Base-by-base conservation (phyloP, 2,888 invertebrate genomes). In the Cantharis flavilabris region DNA sequence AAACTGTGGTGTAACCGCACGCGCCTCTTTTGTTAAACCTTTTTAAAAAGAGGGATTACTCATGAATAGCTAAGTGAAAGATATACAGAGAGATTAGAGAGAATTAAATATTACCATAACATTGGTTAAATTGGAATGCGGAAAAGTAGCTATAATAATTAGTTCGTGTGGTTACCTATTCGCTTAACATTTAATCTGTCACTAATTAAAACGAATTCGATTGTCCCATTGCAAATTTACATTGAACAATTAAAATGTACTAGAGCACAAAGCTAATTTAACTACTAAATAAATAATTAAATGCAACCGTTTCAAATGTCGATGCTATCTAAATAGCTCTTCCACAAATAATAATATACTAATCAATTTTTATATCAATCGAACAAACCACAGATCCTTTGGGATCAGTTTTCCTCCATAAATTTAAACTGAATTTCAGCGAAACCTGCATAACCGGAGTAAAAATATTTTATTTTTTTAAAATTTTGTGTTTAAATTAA, bases 11-110 rank as follows among this genome's bases (percentile, higher is more conserved):
- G 84, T 82, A 84, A 84, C 84, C 83, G 83, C 84, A 85, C 84
- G 84, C 84, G 83, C 82, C 85, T 84, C 83, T 83, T 84, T 84
- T 79, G 80, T 81, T 74, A 73, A 73, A 75, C 81, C 80, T 81
- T 79, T 78, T 81, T 84, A 83, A 85, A 86, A 84, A 84, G 83
- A 83, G 84, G 84, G 84, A 83, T 84, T 85, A 84, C 82, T 82
- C 83, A 84, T 86, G 85, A 86, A 86, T 86, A 83, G 84, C 84
- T 85, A 85, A 86, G 84, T 86, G 86, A 86, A 86, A 86, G 85
- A 85, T 85, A 86, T 84, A 86, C 84, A 84, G 83, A 82, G 83
- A 83, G 86, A 86, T 86, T 85, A 86, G 80, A 78, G 81, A 79
- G 83, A 85, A 85, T 86, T 85, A 83, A 79, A 79, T 79, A 84